A percentile compares a stretch with the other conserved stretches of the same genome.
Evolutionary conservation across 2,888 invertebrate genomes (phyloP).

Genomic region (Caenorhabditis macrosperma): DNA sequence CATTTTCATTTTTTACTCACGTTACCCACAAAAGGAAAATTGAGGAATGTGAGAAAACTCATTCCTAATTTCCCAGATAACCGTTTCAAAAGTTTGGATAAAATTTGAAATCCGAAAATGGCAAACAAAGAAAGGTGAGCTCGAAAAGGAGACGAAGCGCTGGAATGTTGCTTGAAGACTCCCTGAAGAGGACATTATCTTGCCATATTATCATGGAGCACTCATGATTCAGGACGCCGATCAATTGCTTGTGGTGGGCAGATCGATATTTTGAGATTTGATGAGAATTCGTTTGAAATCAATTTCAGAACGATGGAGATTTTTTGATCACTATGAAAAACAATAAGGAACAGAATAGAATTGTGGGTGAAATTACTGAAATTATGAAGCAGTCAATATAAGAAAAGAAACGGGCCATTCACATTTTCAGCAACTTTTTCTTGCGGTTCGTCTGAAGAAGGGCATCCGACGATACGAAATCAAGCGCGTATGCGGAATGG

Average conservation of each 20-base stretch:
- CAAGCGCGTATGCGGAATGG: constrained; percentile 34
- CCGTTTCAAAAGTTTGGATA: background rate
- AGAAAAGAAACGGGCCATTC: background rate
- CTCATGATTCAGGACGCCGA: constrained; percentile 73
- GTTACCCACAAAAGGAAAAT: too few species aligned
- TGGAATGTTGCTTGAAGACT: constrained; percentile 29
- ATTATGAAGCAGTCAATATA: too few species aligned
- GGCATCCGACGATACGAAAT: constrained; percentile 61
- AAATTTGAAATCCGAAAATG: constrained; percentile 8
- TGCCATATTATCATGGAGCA: constrained; percentile 73
- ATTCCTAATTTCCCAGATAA: too few species aligned
- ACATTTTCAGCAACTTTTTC: constrained; percentile 33
- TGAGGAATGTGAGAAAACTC: too few species aligned
- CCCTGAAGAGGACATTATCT: constrained; percentile 57
- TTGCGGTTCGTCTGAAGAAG: constrained; percentile 54
- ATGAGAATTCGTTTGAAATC: background rate
- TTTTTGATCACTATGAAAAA: constrained; percentile 48
- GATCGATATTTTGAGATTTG: background rate
- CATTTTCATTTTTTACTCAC: too few species aligned
- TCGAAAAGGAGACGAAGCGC: background rate
- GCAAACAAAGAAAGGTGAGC: constrained; percentile 43
- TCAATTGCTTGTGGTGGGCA: constrained; percentile 60
- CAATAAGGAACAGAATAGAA: constrained; percentile 34
- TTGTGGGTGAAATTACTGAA: background rate
- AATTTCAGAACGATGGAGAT: constrained; percentile 55